Evolutionary conservation across 2,888 invertebrate species (phyloP), one percentile per base, ranked within the genome.

Genomic region (Dynastes maya): DNA sequence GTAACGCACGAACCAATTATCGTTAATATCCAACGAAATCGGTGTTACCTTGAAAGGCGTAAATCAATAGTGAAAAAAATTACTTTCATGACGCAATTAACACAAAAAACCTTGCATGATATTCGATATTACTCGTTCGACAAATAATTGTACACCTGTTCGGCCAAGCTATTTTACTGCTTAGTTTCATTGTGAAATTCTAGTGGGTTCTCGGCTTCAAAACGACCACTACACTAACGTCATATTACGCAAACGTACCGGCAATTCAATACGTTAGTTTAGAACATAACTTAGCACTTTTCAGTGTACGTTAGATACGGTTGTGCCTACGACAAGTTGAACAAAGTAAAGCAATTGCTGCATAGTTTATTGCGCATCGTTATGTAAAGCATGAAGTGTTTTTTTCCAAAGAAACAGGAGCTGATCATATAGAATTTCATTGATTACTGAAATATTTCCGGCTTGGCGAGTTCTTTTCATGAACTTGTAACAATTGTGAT

Each of bases 21-120:
- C 45, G 11, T 11, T 45, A 45, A 45, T 45, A 45, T 45, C 11
- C 45, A 45, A 45, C 22, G 3, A 49, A 67, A 13, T 67, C 22
- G 22, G 27, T 67, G 67, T 58, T 40, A 72, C 72, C 72, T 72
- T 72, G 72, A 58, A 72, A 72, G 58, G 72, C 51, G 72, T 72
- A 72, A 72, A 61, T 58, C 72, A 37, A 71, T 58, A 58, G 16
- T 32, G 49, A 70, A 72, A 72, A 63, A 72, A 58, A 13, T 45
- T 37, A 37, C 9, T 27, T 70, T 40, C 58, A 27, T 72, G 40
- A 55, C 40, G 58, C 55, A 72, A 72, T 40, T 37, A 55, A 29
- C 16, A 11, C 37, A 58, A 72, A 45, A 55, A 58, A 72, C 72
- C 72, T 72, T 58, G 72, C 11, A 11, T 61, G 72, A 58, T 72